Conservation (phyloP, 2,888 invertebrate species). For the Zonitis immaculata region DNA sequence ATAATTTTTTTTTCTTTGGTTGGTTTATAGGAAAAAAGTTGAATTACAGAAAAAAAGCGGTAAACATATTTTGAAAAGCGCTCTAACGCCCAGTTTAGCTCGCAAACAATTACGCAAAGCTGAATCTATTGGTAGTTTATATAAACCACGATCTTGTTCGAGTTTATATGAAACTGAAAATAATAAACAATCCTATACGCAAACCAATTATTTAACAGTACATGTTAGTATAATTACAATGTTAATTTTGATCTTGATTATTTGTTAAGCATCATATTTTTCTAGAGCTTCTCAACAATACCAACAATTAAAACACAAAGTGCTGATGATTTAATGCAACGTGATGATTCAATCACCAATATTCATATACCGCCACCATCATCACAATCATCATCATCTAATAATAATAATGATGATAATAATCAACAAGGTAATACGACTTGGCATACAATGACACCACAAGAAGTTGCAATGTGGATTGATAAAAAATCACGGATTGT, state of each 20-base stretch:
- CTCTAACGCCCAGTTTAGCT: conserved; percentile 71
- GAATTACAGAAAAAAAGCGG: conserved; percentile 50
- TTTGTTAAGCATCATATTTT: too few relatives aligned
- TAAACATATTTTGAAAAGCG: conserved; percentile 78
- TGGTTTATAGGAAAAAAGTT: conserved; percentile 34
- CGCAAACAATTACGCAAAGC: conserved; percentile 66
- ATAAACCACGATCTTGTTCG: conserved; percentile 69
- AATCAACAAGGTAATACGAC: conserved; percentile 30
- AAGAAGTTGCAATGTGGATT: conserved; percentile 84
- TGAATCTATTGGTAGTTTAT: conserved; percentile 56
- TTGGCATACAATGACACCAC: conserved; percentile 83
- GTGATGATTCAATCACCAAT: conserved; percentile 31
- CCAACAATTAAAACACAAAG: conserved; percentile 67
- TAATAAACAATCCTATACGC: conserved; percentile 47
- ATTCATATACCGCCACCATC: conserved; percentile 32
- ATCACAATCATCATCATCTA: conserved; percentile 42
- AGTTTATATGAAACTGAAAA: conserved; percentile 59
- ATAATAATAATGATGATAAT: not conserved
- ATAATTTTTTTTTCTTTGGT: too few relatives aligned
- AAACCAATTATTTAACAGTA: conserved; percentile 70
- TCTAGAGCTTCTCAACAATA: conserved; percentile 55
- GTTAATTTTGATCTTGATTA: too few relatives aligned
- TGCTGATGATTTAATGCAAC: conserved; percentile 55
- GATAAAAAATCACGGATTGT: conserved; percentile 72
- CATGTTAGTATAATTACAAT: conserved; percentile 56